Conservation (phyloP, 35 echinoderm and acorn worm species). For the Strongylocentrotus purpuratus region DNA sequence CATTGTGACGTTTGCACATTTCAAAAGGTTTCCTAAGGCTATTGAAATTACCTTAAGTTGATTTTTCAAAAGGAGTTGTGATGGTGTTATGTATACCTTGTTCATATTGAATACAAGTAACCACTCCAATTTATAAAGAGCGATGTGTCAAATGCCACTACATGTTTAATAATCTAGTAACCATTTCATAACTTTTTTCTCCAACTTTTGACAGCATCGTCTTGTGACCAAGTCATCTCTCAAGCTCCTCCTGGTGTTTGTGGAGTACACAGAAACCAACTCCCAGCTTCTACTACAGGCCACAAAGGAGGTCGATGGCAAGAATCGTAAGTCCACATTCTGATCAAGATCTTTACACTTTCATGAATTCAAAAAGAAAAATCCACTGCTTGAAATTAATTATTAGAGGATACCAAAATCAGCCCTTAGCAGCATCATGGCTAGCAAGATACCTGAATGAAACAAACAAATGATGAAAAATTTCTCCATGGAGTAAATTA, state of each 20-base stretch:
- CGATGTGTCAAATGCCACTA: too few species aligned
- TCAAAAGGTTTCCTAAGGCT: too few species aligned
- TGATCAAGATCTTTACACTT: neutral
- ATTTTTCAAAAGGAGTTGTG: too few species aligned
- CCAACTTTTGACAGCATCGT: slow-evolving; percentile 69
- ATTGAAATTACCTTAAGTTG: too few species aligned
- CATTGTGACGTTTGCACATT: too few species aligned
- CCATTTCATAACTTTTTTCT: neutral
- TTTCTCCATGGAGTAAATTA: too few species aligned
- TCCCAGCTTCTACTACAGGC: slow-evolving; percentile 78
- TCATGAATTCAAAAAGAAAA: too few species aligned
- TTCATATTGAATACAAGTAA: too few species aligned
- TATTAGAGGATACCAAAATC: neutral
- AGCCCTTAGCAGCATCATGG: neutral
- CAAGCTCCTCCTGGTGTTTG: slow-evolving; percentile 92
- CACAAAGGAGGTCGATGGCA: slow-evolving; percentile 66
- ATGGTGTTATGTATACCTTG: too few species aligned
- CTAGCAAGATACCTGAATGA: neutral
- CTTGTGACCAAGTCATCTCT: slow-evolving; percentile 93
- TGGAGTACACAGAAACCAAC: slow-evolving; percentile 93
- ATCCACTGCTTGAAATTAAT: neutral
- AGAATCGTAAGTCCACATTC: slow-evolving; percentile 69
- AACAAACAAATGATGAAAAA: neutral
- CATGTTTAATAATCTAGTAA: neutral
- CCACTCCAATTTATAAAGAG: too few species aligned